Evolutionary conservation across 2,888 invertebrate species (phyloP).

Genomic region (Prostheceraeus crozeri): DNA sequence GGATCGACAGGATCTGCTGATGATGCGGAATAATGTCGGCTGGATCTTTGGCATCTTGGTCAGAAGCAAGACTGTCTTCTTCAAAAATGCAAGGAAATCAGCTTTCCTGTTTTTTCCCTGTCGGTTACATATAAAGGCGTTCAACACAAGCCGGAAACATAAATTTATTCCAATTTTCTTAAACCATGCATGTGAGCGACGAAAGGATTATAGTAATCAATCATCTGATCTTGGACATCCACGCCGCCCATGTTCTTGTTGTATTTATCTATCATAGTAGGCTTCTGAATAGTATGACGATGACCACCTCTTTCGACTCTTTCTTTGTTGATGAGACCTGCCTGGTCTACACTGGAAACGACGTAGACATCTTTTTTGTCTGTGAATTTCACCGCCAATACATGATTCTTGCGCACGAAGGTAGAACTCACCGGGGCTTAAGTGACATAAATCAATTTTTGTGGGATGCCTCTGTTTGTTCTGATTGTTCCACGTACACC

Average conservation of each 20-base stretch:
- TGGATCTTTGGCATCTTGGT: slow-evolving; percentile 15
- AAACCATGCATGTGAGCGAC: slow-evolving; percentile 21
- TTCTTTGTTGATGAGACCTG: slow-evolving; percentile 21
- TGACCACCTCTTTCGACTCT: slow-evolving; percentile 22
- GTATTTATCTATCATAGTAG: slow-evolving; percentile 25
- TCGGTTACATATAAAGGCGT: slow-evolving; percentile 16
- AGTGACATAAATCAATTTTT: slow-evolving; percentile 17
- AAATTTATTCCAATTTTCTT: slow-evolving; percentile 26
- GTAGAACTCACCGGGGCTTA: slow-evolving; percentile 20
- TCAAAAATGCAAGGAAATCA: slow-evolving; percentile 26
- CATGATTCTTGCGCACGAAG: slow-evolving; percentile 20
- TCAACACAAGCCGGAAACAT: slow-evolving; percentile 25
- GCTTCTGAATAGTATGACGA: slow-evolving; percentile 23
- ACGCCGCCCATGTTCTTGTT: slow-evolving; percentile 25
- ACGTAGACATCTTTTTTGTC: no score
- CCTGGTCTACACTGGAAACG: slow-evolving; percentile 27
- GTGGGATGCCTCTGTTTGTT: slow-evolving; percentile 26
- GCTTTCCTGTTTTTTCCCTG: slow-evolving; percentile 22
- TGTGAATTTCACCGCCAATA: no score
- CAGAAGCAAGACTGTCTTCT: slow-evolving; percentile 20
- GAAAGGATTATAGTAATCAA: slow-evolving; percentile 25
- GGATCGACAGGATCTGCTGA: no score
- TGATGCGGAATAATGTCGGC: no score
- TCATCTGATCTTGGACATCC: slow-evolving; percentile 28
- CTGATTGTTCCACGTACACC: slow-evolving; percentile 27